phyloP scores from a whole-genome alignment of 2,888 invertebrate species.

The Odontocolon sp. region DNA sequence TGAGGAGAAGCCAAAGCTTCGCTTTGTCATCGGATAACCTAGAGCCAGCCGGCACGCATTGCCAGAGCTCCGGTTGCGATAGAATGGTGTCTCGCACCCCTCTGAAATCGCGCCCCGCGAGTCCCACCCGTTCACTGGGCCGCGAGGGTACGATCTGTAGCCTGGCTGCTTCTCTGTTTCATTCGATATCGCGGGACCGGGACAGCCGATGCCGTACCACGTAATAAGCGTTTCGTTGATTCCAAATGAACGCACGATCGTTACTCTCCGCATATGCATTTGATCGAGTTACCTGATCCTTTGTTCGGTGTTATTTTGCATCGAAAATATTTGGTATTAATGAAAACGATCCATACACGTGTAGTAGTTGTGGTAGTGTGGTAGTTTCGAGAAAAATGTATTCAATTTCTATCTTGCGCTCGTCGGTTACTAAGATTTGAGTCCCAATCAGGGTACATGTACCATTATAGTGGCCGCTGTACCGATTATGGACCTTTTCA shows the following conservation, averaged over 20 bases:
- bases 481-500: no score
- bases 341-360: no score
- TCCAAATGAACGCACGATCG: conserved; percentile 67
- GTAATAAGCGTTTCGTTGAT: conserved; percentile 71
- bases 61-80: conserved; percentile 72
- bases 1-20: conserved; percentile 65
- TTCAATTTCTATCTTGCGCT: no score
- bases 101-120: conserved; percentile 48
- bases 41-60: conserved; percentile 72
- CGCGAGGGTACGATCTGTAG: conserved; percentile 21
- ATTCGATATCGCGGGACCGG: conserved; percentile 61
- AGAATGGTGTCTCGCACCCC: conserved; percentile 62
- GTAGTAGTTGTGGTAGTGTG: no score
- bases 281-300: conserved; percentile 60
- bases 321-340: no score
- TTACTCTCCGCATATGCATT: background rate
- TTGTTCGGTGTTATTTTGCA: background rate
- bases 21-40: conserved; percentile 81
- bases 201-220: conserved; percentile 59
- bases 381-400: no score
- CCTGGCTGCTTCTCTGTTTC: conserved; percentile 65
- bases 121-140: conserved; percentile 14
- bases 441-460: no score
- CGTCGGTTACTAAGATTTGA: no score
- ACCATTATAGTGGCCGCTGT: no score